These are phyloP conservation scores for Ailurus styani DNA, from an alignment of 2,113 vertebrate genomes.

Conservation along the genomic window DNA sequence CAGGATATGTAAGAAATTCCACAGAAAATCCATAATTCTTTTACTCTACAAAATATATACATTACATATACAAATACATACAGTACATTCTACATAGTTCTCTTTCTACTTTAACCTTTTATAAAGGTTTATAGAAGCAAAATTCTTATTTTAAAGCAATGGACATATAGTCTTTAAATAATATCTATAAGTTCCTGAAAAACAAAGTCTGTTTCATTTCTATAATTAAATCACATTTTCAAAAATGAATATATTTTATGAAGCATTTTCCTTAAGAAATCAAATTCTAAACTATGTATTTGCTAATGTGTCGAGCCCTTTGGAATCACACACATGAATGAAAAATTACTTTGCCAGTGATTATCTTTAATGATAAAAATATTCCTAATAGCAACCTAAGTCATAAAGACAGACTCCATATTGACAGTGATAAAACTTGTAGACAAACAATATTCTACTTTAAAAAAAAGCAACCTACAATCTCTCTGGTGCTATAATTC, in stretches of 20 bases:
- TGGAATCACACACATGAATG: neutral
- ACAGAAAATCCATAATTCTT: neutral
- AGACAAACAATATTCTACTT: neutral
- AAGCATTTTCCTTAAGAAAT: neutral
- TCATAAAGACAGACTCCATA: neutral
- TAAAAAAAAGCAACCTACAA: neutral
- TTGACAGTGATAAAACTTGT: neutral
- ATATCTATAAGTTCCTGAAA: neutral
- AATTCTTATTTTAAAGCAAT: slow-evolving; percentile 10
- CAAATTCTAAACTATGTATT: neutral
- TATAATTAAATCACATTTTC: neutral
- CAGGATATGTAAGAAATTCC: neutral
- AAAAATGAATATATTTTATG: neutral
- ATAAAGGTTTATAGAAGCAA: neutral
- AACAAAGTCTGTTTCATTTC: neutral
- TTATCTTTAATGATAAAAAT: neutral
- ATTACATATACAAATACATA: neutral
- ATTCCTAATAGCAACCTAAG: neutral
- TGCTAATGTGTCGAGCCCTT: neutral
- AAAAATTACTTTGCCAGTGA: neutral
- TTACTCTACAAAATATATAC: neutral
- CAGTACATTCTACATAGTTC: neutral
- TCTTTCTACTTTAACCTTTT: neutral
- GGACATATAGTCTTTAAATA: neutral
- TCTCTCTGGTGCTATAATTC: neutral